Base-by-base conservation (phyloP, 2,113 vertebrate genomes). In the Anarrhichthys ocellatus region DNA sequence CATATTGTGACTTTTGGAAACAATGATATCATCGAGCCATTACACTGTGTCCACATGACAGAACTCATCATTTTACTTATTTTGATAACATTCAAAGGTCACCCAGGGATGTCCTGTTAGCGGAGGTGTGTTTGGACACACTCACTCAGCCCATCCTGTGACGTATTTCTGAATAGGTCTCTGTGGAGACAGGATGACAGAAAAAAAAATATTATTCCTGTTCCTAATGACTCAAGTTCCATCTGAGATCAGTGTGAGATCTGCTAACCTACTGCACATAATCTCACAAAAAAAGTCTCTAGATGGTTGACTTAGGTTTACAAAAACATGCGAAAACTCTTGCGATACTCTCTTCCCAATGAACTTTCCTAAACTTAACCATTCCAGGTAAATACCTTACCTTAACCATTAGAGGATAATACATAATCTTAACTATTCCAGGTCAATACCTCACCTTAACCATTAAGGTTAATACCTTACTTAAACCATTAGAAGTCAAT, bases 111-210 rank as follows among this genome's bases (percentile, higher is more conserved):
- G 84, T 83, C 82, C 80, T 83, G 84, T 87, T 80, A 84, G 77
- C 81, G 46, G 76, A 78, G 79, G 73, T 86, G 73, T 94, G 90
- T 93, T 93, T 90, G 72, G 84, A 88, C 42, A 84, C 64, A 62
- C 84, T 74, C 73, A 62, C 86, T 86, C 88, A 59, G 75, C 88
- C 88, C 92, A 91, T 94, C 92, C 89, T 89, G 89, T 91, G 87
- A 92, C 80, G 74, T 88, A 34, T 66, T 78, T 65, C 32, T 42
- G 36, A 81, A 86, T 62, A 72, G 68, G n/a, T 78, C 77, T 87
- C 83, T 63, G 86, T 32, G 74, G 70, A 83, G 82, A 87, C 88
- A 91, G 91, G 88, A 94, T 88, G 88, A 86, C 46, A 81, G 81
- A 73, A 87, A 81, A 56, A 52, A 74, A 58, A 52, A 73, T 54